Conservation (phyloP, 1,140 invertebrate genomes). For the Euwallacea fornicatus region DNA sequence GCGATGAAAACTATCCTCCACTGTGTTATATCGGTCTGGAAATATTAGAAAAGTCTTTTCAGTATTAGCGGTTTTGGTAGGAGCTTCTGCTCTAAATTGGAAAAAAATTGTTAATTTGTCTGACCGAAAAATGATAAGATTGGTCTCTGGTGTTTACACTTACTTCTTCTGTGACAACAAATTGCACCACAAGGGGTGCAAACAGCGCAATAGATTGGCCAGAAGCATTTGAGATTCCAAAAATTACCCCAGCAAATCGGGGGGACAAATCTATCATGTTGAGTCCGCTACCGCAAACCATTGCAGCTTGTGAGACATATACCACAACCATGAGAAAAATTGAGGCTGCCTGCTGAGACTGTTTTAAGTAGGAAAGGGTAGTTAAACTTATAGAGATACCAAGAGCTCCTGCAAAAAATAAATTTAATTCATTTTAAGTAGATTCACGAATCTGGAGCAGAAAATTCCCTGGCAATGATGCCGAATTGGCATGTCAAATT, state of each 20-base stretch:
- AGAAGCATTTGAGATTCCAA: constrained; percentile 28
- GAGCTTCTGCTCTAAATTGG: too few relatives aligned
- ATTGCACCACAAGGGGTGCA: constrained; percentile 30
- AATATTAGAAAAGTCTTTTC: constrained; percentile 8
- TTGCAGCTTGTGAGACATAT: constrained; percentile 11
- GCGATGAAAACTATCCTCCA: constrained; percentile 30
- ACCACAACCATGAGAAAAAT: constrained; percentile 16
- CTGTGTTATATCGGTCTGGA: constrained; percentile 28
- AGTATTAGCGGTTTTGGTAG: not conserved
- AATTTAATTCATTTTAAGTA: too few relatives aligned
- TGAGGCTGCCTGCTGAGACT: constrained; percentile 7
- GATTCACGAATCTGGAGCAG: too few relatives aligned
- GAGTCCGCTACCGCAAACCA: constrained; percentile 13
- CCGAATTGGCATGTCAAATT: too few relatives aligned
- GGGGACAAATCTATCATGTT: constrained; percentile 35
- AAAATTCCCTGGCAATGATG: too few relatives aligned
- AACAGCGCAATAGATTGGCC: constrained; percentile 24
- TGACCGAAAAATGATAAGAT: too few relatives aligned
- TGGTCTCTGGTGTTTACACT: not conserved
- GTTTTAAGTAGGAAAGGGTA: constrained; percentile 6
- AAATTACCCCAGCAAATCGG: constrained; percentile 32
- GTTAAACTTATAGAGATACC: constrained; percentile 15
- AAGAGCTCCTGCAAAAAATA: too few relatives aligned
- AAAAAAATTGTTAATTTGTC: too few relatives aligned
- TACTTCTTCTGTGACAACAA: constrained; percentile 32